Evolutionary conservation across 2,888 invertebrate species (phyloP), one percentile per base, ranked within the genome.

Genomic region (Caenorhabditis imperialis): DNA sequence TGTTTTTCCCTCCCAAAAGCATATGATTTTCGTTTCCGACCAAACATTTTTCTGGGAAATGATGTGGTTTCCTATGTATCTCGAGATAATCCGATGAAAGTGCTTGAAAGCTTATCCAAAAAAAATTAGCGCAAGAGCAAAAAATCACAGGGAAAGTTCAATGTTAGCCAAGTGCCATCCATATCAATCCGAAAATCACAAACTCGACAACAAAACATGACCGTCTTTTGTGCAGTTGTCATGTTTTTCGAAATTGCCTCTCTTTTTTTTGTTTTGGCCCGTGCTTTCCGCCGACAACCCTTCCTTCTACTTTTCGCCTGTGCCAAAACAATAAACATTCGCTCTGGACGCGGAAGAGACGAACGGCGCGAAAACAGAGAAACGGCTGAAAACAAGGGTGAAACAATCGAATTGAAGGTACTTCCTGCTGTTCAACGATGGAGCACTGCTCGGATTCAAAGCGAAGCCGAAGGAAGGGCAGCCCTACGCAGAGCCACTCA

Each of bases 351-450:
- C n/a, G n/a, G 23, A 47, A 50, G 40, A 42, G 38, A 40, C 42
- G 51, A 61, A 50, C 30, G 40, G 35, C 20, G 44, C 44, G 47
- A 40, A 53, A 53, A 65, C n/a, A n/a, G n/a, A n/a, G n/a, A n/a
- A n/a, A n/a, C n/a, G n/a, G n/a, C n/a, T n/a, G n/a, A n/a, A n/a
- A 42, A 53, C 18, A 25, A 27, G 42, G 35, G 35, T 20, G 18
- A 44, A 23, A 4, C 23, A 22, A 27, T 22, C 23, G 37, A 23
- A 54, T 60, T 75, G 25, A 69, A 82, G 82, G 33, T 99, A 98
- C 90, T 99, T 99, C 90, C 92, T 97, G 75, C 91, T 99, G 60
- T 92, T 94, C 85, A 93, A 94, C 88, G 94, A 99, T 91, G 99
- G 99, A 18, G 93, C 94, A 58, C 92, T 99, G 82, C 93, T 95